Evolutionary conservation across 1,140 invertebrate genomes (phyloP).

Genomic region (Sitobion miscanthi): DNA sequence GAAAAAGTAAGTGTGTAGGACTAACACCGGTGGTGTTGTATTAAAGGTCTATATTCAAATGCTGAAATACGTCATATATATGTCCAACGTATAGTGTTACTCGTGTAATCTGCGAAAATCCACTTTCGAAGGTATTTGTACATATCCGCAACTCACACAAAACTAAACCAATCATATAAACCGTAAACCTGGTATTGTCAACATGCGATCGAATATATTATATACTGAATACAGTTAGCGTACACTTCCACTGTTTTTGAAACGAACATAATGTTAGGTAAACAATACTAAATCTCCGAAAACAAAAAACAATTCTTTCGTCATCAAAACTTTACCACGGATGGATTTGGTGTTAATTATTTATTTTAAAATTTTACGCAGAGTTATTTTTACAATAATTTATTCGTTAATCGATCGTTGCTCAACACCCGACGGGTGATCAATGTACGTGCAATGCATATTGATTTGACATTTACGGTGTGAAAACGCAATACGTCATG

Average conservation of each 20-base stretch:
- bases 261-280: background rate
- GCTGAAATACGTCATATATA: background rate
- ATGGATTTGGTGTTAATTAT: background rate
- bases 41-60: background rate
- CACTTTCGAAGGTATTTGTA: background rate
- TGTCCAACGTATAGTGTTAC: background rate
- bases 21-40: background rate
- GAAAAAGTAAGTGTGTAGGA: background rate
- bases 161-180: background rate
- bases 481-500: background rate
- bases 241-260: background rate
- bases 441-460: background rate
- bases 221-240: background rate
- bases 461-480: background rate
- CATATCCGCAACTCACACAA: background rate
- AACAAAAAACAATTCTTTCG: background rate
- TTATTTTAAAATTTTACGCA: background rate
- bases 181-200: background rate
- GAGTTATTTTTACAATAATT: background rate
- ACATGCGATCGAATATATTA: background rate
- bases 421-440: background rate
- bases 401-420: background rate
- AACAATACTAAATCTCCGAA: background rate
- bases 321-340: background rate
- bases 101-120: background rate